Conservation (phyloP, 2,888 invertebrate genomes). For the Bombylius discolor region DNA sequence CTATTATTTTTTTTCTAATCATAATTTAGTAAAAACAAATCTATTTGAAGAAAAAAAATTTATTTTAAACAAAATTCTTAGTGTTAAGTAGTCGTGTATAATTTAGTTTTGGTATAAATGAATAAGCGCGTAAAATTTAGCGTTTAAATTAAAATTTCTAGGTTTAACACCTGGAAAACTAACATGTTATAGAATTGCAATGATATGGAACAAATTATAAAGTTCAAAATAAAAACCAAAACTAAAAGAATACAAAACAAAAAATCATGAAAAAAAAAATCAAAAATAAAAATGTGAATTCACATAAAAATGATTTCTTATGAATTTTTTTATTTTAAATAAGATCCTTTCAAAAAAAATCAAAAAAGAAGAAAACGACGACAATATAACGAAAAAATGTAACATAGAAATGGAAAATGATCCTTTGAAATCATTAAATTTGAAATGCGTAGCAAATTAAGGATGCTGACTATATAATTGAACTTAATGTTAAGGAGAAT, state of each 20-base stretch:
- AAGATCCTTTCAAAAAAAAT: too few species aligned
- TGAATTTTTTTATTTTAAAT: too few species aligned
- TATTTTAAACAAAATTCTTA: too few species aligned
- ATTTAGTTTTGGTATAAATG: neutral
- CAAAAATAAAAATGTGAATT: too few species aligned
- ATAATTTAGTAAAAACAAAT: too few species aligned
- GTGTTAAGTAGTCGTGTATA: neutral
- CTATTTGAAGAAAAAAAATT: too few species aligned
- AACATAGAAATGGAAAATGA: neutral
- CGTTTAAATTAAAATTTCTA: slow-evolving; percentile 17
- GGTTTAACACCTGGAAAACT: slow-evolving; percentile 18
- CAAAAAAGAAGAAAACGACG: too few species aligned
- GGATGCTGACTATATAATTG: neutral
- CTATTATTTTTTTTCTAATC: too few species aligned
- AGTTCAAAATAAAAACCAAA: neutral
- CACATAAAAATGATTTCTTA: too few species aligned
- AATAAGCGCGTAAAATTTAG: slow-evolving; percentile 12
- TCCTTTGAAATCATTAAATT: neutral
- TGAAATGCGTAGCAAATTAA: neutral
- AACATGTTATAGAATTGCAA: slow-evolving; percentile 3
- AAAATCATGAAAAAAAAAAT: too few species aligned
- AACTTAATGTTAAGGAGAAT: neutral
- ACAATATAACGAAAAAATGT: too few species aligned
- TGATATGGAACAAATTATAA: slow-evolving; percentile 2
- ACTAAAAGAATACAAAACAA: neutral